Conservation (phyloP, 2,797 vertebrate genomes). For the Streptopelia turtur region DNA sequence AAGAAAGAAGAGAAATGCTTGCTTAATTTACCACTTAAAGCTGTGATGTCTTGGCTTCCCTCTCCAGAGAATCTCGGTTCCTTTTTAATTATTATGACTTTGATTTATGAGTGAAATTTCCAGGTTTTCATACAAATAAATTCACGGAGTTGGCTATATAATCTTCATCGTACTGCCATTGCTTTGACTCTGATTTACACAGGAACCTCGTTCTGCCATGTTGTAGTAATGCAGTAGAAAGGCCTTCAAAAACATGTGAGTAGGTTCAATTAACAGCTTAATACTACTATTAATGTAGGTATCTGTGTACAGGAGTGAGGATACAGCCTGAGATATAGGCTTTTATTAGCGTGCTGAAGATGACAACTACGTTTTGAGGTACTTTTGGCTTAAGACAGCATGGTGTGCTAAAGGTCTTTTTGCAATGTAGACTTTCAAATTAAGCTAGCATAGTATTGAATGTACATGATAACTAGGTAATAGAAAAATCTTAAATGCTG, state of each 20-base stretch:
- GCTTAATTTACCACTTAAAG: background rate
- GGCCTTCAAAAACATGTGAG: background rate
- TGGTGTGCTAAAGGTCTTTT: background rate
- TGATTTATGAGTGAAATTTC: background rate
- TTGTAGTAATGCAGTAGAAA: background rate
- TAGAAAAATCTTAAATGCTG: background rate
- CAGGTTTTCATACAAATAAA: background rate
- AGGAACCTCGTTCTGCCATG: background rate
- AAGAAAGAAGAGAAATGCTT: background rate
- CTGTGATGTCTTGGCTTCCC: background rate
- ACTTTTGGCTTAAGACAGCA: background rate
- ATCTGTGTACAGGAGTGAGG: background rate
- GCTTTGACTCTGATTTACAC: background rate
- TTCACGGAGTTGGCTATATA: background rate
- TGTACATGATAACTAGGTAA: background rate
- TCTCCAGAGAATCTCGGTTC: background rate
- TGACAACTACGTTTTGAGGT: background rate
- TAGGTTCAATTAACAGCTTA: background rate
- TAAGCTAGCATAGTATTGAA: background rate
- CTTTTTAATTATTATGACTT: background rate
- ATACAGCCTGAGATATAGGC: background rate
- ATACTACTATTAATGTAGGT: background rate
- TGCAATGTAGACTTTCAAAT: background rate
- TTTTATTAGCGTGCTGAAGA: background rate
- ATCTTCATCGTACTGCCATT: background rate